Base-by-base conservation (phyloP, 2,113 vertebrate genomes). In the Ammospiza nelsoni region DNA sequence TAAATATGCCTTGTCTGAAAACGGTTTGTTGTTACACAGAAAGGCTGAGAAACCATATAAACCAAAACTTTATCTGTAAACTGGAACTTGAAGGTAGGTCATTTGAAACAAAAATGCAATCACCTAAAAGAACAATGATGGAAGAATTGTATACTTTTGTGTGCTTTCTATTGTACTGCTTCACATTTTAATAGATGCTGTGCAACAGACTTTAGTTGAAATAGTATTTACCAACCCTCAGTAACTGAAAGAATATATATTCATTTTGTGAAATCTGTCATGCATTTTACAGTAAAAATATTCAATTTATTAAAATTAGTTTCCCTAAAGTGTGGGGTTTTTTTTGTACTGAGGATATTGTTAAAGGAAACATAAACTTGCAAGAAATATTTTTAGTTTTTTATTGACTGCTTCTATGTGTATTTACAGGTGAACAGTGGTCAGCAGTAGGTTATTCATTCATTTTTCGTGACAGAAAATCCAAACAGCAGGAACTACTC, bases 31-130 rank as follows among this genome's bases (percentile, higher is more conserved):
- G 44, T 74, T 84, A 27, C 24, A 41, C n/a, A 78, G 44, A 78
- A 80, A 80, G 16, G 55, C 33, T 44, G 72, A 74, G 39, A 95
- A 96, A 85, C 33, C 15, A n/a, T 37, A 92, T 77, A 92, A 95
- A 91, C 43, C 37, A 15, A 61, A 94, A 67, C 54, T 80, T 88
- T 78, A 6, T 76, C 41, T 18, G 37, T 69, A 57, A 72, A 89
- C 44, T 63, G 83, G 76, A 79, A 90, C 81, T 74, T 68, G 18
- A 90, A n/a, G 28, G 13, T 48, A 77, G 11, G 39, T 55, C 0
- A 65, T 90, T 87, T 51, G 41, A 94, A 96, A 95, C 37, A 92
- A 92, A 97, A 89, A 88, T 89, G 85, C 55, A 89, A 83, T 86
- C 39, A 94, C 35, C 10, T 81, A 69, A 87, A 68, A 83, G 46